A percentile compares a stretch with the other conserved stretches of the same genome.
Conservation (phyloP, 2,888 invertebrate species). For the Phragmatobia fuliginosa region DNA sequence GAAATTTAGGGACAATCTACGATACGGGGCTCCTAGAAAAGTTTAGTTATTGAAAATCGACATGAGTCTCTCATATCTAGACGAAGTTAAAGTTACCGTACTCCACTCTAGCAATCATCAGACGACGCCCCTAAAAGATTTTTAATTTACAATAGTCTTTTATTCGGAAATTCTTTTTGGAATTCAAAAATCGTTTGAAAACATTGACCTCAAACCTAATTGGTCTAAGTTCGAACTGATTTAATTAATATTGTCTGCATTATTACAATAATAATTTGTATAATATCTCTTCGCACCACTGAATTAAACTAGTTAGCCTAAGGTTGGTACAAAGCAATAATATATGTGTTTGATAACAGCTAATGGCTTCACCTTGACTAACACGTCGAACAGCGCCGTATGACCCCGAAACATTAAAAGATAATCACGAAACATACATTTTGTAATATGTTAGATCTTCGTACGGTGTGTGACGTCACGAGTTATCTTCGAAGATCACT, state of each 20-base stretch:
- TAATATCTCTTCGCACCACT: not conserved
- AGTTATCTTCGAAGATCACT: not conserved
- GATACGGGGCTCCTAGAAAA: too few relatives aligned
- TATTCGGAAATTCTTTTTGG: too few relatives aligned
- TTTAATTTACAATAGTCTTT: too few relatives aligned
- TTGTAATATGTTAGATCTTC: constrained; percentile 30
- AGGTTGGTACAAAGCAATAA: not conserved
- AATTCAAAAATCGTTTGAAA: not conserved
- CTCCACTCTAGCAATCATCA: too few relatives aligned
- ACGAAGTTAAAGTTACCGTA: too few relatives aligned
- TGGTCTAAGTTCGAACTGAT: too few relatives aligned
- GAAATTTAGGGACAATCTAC: too few relatives aligned
- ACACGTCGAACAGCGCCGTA: constrained; percentile 31
- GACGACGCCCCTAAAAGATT: too few relatives aligned
- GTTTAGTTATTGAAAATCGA: too few relatives aligned
- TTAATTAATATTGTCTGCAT: not conserved
- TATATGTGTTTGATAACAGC: constrained; percentile 29
- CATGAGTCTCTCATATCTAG: too few relatives aligned
- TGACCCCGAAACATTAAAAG: constrained; percentile 43
- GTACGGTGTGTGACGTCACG: constrained; percentile 38
- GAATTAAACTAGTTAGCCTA: not conserved
- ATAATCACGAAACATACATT: constrained; percentile 47
- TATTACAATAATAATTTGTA: not conserved
- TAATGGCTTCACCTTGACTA: constrained; percentile 44
- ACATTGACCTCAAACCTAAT: not conserved